phyloP scores from a whole-genome alignment of 1,140 invertebrate genomes.

The Lepidurus couesii region DNA sequence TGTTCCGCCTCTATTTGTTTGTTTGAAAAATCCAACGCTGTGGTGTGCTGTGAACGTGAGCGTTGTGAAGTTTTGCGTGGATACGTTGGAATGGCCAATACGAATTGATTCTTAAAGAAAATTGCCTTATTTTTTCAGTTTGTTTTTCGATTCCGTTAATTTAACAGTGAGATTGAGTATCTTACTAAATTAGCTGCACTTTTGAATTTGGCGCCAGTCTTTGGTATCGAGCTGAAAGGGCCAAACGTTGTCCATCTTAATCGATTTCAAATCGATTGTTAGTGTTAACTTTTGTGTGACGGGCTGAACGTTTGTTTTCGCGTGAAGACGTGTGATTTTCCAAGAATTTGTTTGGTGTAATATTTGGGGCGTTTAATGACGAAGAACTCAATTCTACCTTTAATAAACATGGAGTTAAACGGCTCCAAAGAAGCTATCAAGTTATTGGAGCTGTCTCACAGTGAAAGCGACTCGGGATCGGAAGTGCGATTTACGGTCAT shows the following conservation, averaged over 20 bases:
- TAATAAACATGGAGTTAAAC: constrained; percentile 2
- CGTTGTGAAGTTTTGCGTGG: constrained; percentile 13
- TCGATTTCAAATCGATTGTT: too few relatives aligned
- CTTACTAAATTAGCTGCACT: too few relatives aligned
- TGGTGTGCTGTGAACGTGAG: constrained; percentile 17
- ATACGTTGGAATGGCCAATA: constrained; percentile 10
- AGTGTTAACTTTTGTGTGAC: background rate
- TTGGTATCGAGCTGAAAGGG: too few relatives aligned
- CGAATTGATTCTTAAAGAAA: constrained; percentile 21
- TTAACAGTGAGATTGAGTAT: too few relatives aligned
- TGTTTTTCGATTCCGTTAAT: too few relatives aligned
- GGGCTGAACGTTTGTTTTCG: background rate
- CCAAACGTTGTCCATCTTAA: too few relatives aligned
- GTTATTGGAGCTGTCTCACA: constrained; percentile 23
- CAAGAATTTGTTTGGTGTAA: background rate
- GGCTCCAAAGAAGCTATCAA: constrained; percentile 28
- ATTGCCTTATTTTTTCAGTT: background rate
- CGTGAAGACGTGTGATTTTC: background rate
- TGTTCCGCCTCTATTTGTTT: constrained; percentile 15
- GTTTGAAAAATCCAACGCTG: background rate
- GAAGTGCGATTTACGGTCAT: constrained; percentile 26
- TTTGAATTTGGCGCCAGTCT: too few relatives aligned
- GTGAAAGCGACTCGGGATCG: constrained; percentile 29
- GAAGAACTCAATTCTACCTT: background rate
- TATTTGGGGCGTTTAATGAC: background rate